A percentile compares a stretch with the other conserved stretches of the same genome.
These are phyloP conservation scores for Tetropium fuscum DNA, from an alignment of 2,888 invertebrate species.

Conservation along the genomic window DNA sequence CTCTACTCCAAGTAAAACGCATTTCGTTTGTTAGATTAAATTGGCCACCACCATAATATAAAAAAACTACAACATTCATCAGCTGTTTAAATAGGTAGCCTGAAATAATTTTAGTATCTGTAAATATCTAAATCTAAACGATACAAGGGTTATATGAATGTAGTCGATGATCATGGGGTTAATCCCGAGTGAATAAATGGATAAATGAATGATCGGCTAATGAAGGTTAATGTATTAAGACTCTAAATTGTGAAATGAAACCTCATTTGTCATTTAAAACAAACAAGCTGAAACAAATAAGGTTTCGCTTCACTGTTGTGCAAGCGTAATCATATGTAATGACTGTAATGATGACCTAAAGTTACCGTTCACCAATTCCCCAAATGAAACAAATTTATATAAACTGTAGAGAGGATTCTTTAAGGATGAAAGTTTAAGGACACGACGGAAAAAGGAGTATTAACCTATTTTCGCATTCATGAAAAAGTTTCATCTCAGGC, in stretches of 20 bases:
- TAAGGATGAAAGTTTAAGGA: constrained; percentile 43
- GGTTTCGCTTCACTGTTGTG: constrained; percentile 16
- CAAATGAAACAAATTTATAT: constrained; percentile 33
- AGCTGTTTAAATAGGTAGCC: constrained; percentile 39
- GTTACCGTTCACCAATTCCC: constrained; percentile 25
- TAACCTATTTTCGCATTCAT: constrained; percentile 47
- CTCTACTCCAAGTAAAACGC: constrained; percentile 55
- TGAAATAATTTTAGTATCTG: constrained; percentile 46
- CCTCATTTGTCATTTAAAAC: background rate
- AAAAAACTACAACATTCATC: constrained; percentile 26
- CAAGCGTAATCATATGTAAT: constrained; percentile 24
- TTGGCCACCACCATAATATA: constrained; percentile 30
- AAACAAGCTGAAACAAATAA: background rate
- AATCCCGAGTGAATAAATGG: constrained; percentile 2
- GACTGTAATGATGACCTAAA: constrained; percentile 15
- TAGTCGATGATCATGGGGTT: constrained; percentile 12
- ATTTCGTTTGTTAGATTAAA: background rate
- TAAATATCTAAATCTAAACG: constrained; percentile 31
- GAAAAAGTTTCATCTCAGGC: constrained; percentile 49
- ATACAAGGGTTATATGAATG: constrained; percentile 18
- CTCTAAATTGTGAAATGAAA: constrained; percentile 12
- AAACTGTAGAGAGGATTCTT: constrained; percentile 61
- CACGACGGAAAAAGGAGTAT: constrained; percentile 45
- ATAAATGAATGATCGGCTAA: background rate
- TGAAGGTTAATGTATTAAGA: background rate